phyloP scores from a whole-genome alignment of 2,113 vertebrate species.

The Paralichthys olivaceus region DNA sequence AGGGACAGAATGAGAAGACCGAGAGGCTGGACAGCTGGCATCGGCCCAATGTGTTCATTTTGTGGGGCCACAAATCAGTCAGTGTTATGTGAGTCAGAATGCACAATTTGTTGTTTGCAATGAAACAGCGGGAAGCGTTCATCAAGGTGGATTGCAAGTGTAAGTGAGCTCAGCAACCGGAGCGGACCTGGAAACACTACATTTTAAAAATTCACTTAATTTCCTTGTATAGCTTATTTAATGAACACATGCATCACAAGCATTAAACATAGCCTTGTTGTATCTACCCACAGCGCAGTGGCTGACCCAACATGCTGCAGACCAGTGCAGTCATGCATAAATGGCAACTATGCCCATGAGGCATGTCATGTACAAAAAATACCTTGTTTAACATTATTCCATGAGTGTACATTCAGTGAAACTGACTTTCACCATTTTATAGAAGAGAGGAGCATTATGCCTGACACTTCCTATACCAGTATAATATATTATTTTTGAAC shows the following conservation, averaged over 20 bases:
- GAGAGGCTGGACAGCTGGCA: constrained; percentile 69
- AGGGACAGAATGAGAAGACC: constrained; percentile 54
- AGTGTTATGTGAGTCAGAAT: constrained; percentile 59
- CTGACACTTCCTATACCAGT: constrained; percentile 7
- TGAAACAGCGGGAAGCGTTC: constrained; percentile 50
- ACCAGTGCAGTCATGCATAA: constrained; percentile 73
- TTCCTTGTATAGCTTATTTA: constrained; percentile 53
- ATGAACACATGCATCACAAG: constrained; percentile 51
- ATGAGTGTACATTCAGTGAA: constrained; percentile 50
- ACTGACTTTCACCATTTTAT: constrained; percentile 47
- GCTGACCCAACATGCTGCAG: constrained; percentile 60
- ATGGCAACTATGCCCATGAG: constrained; percentile 71
- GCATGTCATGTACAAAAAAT: constrained; percentile 55
- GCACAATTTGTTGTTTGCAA: constrained; percentile 47
- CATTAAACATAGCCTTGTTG: constrained; percentile 41
- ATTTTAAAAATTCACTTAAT: background rate
- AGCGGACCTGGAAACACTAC: background rate
- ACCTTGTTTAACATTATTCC: constrained; percentile 68
- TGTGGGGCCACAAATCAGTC: constrained; percentile 68
- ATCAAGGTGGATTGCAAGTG: background rate
- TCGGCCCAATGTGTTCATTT: constrained; percentile 69
- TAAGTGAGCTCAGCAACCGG: too few relatives aligned
- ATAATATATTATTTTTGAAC: constrained; percentile 11
- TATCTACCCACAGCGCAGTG: constrained; percentile 59
- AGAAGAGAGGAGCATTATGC: constrained; percentile 15